Conservation (phyloP, 2,797 vertebrate species). For the Enteromius viviparus region DNA sequence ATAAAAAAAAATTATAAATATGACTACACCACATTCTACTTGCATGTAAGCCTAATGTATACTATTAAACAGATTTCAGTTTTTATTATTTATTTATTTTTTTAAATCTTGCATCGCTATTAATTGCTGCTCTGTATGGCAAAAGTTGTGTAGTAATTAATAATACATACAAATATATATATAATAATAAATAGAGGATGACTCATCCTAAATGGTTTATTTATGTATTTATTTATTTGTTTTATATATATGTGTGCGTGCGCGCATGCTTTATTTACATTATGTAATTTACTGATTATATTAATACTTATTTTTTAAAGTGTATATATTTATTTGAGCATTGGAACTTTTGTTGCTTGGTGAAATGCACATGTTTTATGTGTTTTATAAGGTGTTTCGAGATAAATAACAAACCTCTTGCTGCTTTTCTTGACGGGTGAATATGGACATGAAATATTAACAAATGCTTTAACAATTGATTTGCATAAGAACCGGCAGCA, state of each 20-base stretch:
- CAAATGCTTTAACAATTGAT: background rate
- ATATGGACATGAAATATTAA: background rate
- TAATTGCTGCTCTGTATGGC: too few relatives aligned
- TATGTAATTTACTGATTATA: too few relatives aligned
- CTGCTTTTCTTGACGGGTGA: background rate
- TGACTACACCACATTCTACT: background rate
- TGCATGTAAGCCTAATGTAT: background rate
- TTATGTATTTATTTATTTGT: too few relatives aligned
- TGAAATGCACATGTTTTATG: background rate
- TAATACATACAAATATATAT: too few relatives aligned
- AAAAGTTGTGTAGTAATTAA: too few relatives aligned
- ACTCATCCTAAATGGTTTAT: too few relatives aligned
- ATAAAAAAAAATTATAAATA: background rate
- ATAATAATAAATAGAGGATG: too few relatives aligned
- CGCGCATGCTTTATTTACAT: too few relatives aligned
- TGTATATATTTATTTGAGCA: too few relatives aligned
- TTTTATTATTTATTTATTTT: background rate
- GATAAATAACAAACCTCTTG: background rate
- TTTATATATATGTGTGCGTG: too few relatives aligned
- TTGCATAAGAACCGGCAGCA: conserved; percentile 1
- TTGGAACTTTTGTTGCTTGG: background rate
- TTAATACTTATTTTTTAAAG: too few relatives aligned
- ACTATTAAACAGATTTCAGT: background rate
- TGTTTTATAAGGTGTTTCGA: background rate
- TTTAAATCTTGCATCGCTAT: too few relatives aligned